Evolutionary conservation across 2,113 vertebrate species (phyloP), one percentile per base, ranked within the genome.

Genomic region (Orthonyx spaldingii): DNA sequence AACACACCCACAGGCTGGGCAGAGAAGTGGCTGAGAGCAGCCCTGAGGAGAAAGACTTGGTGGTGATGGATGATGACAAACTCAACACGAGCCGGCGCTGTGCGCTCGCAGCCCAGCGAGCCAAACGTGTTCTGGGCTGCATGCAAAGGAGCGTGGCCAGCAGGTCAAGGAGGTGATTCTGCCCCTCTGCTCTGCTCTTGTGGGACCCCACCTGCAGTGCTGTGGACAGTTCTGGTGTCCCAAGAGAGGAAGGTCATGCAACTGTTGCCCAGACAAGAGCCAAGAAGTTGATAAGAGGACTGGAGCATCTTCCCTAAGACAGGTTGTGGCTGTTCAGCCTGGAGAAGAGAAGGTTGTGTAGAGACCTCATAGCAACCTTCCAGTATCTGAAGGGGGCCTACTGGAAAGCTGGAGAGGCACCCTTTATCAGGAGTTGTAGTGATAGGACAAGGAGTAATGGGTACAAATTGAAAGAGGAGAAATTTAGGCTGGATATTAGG

Each of bases 291-390:
- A 3, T 64, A 49, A 32, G 21, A 70, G 30, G 10, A 79, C 23
- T 3, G 7, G 4, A 63, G 2, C 16, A 64, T 1, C 30, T 80
- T 3, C 11, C 35, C 32, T 10, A 0, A 1, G 30, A 70, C 7
- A 30, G 39, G 13, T 1, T 55, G 19, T 0, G 23, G 16, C n/a
- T 63, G 9, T 30, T 70, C 30, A 55, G 47, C 0, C 16, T 63
- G 49, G 10, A 39, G 8, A 47, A 71, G 41, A 1, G 16, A 53
- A 61, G 10, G 6, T 23, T 28, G 8, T 2, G 3, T 53, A 4
- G 20, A 30, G 5, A 46, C 2, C 22, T 35, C 35, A 1, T 7
- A 32, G 30, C 11, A 64, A 22, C 42, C 3, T 56, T 22, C 13
- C 42, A 32, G 11, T 42, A 56, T 10, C 66, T 42, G 32, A 64